Conservation (phyloP, 2,113 vertebrate genomes). For the Reinhardtius hippoglossoides region DNA sequence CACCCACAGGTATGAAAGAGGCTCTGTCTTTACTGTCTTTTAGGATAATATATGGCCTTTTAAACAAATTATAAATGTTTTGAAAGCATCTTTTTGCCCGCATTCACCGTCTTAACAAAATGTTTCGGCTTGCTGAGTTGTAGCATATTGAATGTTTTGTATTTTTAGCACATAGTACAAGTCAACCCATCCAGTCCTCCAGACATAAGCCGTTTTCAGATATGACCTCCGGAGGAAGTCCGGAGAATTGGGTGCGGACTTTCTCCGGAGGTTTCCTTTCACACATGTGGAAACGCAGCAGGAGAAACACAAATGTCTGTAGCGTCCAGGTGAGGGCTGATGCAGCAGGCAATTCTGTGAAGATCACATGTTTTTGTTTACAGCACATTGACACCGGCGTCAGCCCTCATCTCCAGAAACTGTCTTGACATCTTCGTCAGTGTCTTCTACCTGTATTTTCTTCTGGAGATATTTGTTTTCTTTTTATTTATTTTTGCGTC, state of each 20-base stretch:
- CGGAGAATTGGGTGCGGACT: too few species aligned
- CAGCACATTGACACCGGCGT: not conserved
- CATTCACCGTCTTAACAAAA: not conserved
- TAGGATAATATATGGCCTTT: constrained; percentile 26
- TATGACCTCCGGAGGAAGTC: too few species aligned
- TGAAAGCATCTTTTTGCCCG: not conserved
- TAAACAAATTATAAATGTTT: not conserved
- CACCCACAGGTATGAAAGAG: constrained; percentile 24
- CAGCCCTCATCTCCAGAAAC: not conserved
- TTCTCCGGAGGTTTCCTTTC: too few species aligned
- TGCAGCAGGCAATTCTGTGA: too few species aligned
- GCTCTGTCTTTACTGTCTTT: constrained; percentile 10
- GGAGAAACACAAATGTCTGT: too few species aligned
- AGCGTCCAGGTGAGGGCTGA: too few species aligned
- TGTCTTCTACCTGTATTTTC: too few species aligned
- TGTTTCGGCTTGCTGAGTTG: not conserved
- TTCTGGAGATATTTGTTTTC: not conserved
- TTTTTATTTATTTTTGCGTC: too few species aligned
- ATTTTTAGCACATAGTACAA: constrained; percentile 10
- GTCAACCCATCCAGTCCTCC: not conserved
- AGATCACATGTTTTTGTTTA: not conserved
- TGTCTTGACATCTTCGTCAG: not conserved
- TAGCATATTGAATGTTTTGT: constrained; percentile 30
- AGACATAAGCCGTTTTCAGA: too few species aligned
- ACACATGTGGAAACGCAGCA: too few species aligned